Conservation (phyloP, 2,888 invertebrate species). For the Dendrolimus houi region DNA sequence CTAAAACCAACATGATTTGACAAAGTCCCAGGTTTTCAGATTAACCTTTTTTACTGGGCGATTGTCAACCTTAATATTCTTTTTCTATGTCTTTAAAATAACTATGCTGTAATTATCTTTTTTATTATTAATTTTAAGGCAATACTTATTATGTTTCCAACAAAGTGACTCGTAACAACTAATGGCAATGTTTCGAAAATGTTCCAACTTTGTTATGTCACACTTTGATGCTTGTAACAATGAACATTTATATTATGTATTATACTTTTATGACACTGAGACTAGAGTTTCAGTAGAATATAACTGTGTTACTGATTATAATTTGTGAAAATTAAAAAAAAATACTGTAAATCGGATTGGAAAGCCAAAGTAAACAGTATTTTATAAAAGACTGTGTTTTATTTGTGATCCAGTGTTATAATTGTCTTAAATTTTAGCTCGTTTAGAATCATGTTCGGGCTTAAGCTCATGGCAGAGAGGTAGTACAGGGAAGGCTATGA, state of each 20-base stretch:
- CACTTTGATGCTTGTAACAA: constrained; percentile 34
- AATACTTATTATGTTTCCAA: not conserved
- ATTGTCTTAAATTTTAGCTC: not conserved
- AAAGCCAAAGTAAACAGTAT: constrained; percentile 77
- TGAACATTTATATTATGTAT: constrained; percentile 54
- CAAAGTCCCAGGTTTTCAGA: no score
- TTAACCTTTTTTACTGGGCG: no score
- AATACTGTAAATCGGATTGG: constrained; percentile 74
- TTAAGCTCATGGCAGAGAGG: no score
- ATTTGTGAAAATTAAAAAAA: constrained; percentile 57
- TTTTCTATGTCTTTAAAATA: constrained; percentile 35
- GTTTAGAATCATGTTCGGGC: no score
- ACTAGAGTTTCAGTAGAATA: constrained; percentile 55
- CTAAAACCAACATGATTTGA: no score
- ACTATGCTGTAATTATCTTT: constrained; percentile 69
- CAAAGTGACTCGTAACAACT: not conserved
- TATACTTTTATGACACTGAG: constrained; percentile 45
- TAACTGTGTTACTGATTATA: constrained; percentile 66
- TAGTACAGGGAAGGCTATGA: no score
- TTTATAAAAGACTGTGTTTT: constrained; percentile 45
- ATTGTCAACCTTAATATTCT: no score
- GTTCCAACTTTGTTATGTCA: constrained; percentile 18
- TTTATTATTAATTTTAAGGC: constrained; percentile 57
- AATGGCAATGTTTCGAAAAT: not conserved
- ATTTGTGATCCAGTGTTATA: constrained; percentile 16